Percentiles rank a stretch among this genome's conserved stretches.
These are phyloP conservation scores for Talpa occidentalis DNA, from an alignment of 2,113 vertebrate genomes.

Conservation along the genomic window DNA sequence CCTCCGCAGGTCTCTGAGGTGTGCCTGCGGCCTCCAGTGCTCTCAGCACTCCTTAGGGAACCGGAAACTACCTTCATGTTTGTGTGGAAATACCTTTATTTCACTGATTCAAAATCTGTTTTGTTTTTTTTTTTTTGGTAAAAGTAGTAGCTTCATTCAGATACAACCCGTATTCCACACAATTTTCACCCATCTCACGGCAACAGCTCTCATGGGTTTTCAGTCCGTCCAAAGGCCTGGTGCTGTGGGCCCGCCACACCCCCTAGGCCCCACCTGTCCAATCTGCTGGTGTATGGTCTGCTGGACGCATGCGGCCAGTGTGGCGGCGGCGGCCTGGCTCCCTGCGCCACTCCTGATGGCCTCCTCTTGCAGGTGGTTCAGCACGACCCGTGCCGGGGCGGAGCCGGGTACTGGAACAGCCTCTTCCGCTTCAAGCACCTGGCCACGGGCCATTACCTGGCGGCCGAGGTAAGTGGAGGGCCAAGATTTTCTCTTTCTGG, in stretches of 20 bases:
- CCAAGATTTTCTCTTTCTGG: background rate
- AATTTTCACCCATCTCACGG: background rate
- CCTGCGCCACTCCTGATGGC: background rate
- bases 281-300: too few relatives aligned
- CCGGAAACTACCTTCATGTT: background rate
- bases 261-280: too few relatives aligned
- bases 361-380: constrained; percentile 90
- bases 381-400: constrained; percentile 96
- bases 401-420: constrained; percentile 99
- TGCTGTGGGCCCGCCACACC: too few relatives aligned
- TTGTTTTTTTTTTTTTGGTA: background rate
- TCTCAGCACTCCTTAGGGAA: background rate
- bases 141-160: background rate
- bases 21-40: background rate
- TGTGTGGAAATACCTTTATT: background rate
- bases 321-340: background rate
- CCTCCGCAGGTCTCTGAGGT: too few relatives aligned
- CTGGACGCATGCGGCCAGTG: too few relatives aligned
- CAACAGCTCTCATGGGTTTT: background rate
- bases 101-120: too few relatives aligned
- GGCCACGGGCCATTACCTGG: constrained; percentile 97
- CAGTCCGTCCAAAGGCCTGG: too few relatives aligned
- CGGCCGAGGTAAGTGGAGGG: constrained; percentile 92
- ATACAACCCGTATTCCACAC: background rate
- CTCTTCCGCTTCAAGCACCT: constrained; percentile 99